Base-by-base conservation (phyloP, 2,113 vertebrate genomes). In the Heterotis niloticus region DNA sequence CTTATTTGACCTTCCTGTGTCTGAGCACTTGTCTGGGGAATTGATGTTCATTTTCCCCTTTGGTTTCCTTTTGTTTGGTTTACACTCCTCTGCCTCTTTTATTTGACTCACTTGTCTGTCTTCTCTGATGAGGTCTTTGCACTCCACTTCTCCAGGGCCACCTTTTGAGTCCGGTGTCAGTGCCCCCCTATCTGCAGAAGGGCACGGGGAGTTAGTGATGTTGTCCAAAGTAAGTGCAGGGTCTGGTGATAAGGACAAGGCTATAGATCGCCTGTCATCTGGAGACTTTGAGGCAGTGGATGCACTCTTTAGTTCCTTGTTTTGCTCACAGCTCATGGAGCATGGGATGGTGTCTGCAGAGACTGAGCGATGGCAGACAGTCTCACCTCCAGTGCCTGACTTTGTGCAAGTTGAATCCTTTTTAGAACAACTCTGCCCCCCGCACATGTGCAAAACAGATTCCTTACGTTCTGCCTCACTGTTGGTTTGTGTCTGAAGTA, bases 171-270 rank as follows among this genome's bases (percentile, higher is more conserved):
- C 64, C 1, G 79, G 57, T 14, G 83, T 70, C 64, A 29, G 52
- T 44, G 62, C 60, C 77, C 85, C 79, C 16, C 65, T 81, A 66
- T 86, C 72, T 64, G 44, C 80, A 10, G 60, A 64, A 12, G 81
- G 79, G 29, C 83, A 83, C 9, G 77, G 64, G 74, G 81, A 79
- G 29, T 85, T 87, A 10, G 51, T 83, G 70, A 81, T 73, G 18
- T 75, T 80, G n/a, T 78, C 67, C 60, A 74, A 75, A 59, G 67
- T 59, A 64, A 81, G 76, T 68, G 79, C 70, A 44, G 82, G 78
- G 28, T 88, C 88, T 69, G 91, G 91, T 5, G 90, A 90, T 79
- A 91, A 80, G 54, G 89, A 91, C 26, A 91, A 71, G 70, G 89
- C 85, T 75, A 92, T 88, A 51, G 89, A 86, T 84, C 81, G 88